Evolutionary conservation across 2,888 invertebrate species (phyloP), one percentile per base, ranked within the genome.

Genomic region (Hydrotaea diabolus): DNA sequence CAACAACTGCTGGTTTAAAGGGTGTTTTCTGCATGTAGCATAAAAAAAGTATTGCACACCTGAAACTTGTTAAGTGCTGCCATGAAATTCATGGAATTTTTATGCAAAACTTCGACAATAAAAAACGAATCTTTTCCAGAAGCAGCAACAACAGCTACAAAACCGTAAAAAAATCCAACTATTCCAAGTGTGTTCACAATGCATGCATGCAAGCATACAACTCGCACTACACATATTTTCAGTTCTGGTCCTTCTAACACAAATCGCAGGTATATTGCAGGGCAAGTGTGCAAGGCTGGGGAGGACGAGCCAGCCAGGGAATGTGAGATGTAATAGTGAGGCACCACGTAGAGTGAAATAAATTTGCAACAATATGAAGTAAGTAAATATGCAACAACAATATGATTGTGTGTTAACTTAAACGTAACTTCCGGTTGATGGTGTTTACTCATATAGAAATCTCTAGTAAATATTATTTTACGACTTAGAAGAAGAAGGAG

Each of bases 71-170:
- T 88, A 88, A 88, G 87, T 88, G 88, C 86, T 86, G 86, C 87
- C 86, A 88, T 88, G 87, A 88, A 88, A 88, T 88, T 87, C 88
- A 88, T 88, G 88, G 86, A 86, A 86, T 87, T 88, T 88, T 87
- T 88, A 87, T 88, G 87, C 87, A 87, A 87, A 87, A 87, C 74
- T 77, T 80, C 74, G 55, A 80, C 82, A 76, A 84, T 73, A 77
- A 81, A 82, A 73, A 66, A 4, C 31, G 21, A 66, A 43, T 39
- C 26, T 69, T 59, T 71, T 43, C 75, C 36, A 57, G 49, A 1
- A 19, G 23, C 49, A 72, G 55, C 64, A 73, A 36, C 31, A 59
- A 77, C 78, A 71, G 46, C 64, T 15, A 26, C 21, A 55, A n/a
- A 83, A 75, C 83, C 64, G 55, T n/a, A 57, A 46, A 31, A 46